Evolutionary conservation across 1,140 invertebrate species (phyloP).

Genomic region (Macrocentrus cingulum): DNA sequence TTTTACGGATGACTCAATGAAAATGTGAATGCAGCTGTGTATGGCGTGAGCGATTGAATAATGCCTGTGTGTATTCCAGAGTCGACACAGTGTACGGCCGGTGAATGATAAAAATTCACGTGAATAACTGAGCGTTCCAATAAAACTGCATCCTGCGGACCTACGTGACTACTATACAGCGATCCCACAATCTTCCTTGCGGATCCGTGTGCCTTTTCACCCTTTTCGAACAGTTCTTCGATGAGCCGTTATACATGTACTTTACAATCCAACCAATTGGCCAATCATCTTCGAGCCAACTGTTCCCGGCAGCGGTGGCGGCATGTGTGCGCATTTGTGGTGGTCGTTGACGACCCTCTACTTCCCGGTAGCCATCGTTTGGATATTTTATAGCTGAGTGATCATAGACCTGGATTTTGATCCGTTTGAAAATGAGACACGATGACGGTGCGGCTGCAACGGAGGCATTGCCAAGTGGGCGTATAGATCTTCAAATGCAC

Average conservation of each 20-base stretch:
- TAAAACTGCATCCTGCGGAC: slow-evolving; percentile 19
- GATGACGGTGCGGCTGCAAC: too few species aligned
- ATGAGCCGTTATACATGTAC: background rate
- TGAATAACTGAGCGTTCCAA: slow-evolving; percentile 7
- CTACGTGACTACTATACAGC: slow-evolving; percentile 24
- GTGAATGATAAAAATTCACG: slow-evolving; percentile 18
- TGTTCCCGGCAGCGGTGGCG: background rate
- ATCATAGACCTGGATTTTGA: too few species aligned
- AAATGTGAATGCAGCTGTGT: too few species aligned
- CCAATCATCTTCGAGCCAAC: slow-evolving; percentile 9
- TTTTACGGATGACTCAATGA: background rate
- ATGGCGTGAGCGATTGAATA: background rate
- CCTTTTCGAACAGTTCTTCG: slow-evolving; percentile 13
- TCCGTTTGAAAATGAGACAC: too few species aligned
- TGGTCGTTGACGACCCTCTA: too few species aligned
- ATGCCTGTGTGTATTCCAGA: background rate
- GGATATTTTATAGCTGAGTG: too few species aligned
- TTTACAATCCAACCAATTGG: background rate
- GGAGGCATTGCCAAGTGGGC: too few species aligned
- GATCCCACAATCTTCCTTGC: slow-evolving; percentile 22
- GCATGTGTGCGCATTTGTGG: too few species aligned
- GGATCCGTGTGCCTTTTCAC: background rate
- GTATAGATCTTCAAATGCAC: too few species aligned
- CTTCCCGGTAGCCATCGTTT: too few species aligned
- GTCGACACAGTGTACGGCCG: background rate